Base-by-base conservation (phyloP, 2,888 invertebrate species). In the Hemicrepidius hirtus region DNA sequence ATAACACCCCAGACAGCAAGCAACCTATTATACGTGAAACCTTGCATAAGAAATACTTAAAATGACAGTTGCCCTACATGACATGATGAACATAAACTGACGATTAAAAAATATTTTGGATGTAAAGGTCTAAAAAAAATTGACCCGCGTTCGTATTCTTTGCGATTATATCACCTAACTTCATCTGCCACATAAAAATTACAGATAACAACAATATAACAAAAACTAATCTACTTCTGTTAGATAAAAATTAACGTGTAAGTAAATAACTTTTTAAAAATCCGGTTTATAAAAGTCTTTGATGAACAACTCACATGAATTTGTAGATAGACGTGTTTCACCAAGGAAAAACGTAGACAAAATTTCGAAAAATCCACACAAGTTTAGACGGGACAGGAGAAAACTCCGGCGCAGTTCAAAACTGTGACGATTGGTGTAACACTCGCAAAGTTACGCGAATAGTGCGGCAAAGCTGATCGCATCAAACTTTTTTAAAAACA, bases 261-360 rank as follows among this genome's bases (percentile, higher is more conserved):
- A 44, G 4, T 44, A 13, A 12, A 44, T 4, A 13, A 13, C 13
- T 44, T 2, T 35, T 53, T 50, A 65, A 65, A 16, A 40, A 13
- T 10, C 13, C 10, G 18, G n/a, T 24, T 41, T 12, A 63, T 5
- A 55, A 40, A 55, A 68, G 37, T 50, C 44, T 28, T 44, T 46
- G 46, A 59, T 21, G 65, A 68, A 72, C 72, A n/a, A n/a, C n/a
- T 72, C 72, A 72, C 72, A 72, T 72, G 72, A 46, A 59, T 63
- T 28, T 28, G 28, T 5, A 5, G 3, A 62, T 20, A 50, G 4
- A 32, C 59, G 53, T 28, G 72, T 68, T 72, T 72, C 55, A 63
- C 44, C 62, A 68, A 49, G 55, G 40, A 67, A 53, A 28, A 67
- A 40, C 50, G 32, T 50, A 71, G 50, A 24, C 44, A 35, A 64